phyloP scores from a whole-genome alignment of 2,888 invertebrate species.

The Andrena praecox region DNA sequence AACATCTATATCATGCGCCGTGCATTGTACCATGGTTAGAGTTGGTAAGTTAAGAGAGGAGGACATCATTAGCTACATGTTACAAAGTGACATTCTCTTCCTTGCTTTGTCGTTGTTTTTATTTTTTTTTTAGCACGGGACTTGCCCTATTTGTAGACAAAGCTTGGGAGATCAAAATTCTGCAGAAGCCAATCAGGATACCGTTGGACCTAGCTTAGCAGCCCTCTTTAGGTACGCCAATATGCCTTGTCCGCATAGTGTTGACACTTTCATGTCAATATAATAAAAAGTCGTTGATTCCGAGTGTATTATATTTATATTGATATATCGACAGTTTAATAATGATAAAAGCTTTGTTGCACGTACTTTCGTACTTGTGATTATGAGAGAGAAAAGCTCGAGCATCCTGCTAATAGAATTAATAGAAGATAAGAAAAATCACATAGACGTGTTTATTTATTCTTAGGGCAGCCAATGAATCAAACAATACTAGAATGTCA shows the following conservation, averaged over 20 bases:
- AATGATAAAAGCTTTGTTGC: background rate
- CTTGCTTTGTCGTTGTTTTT: background rate
- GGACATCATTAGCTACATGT: background rate
- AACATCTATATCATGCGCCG: slow-evolving; percentile 95
- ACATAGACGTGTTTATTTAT: slow-evolving; percentile 8
- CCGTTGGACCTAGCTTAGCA: slow-evolving; percentile 82
- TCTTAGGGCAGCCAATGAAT: slow-evolving; percentile 80
- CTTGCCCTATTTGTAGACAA: slow-evolving; percentile 97
- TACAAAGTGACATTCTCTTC: too few relatives aligned
- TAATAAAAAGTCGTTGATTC: too few relatives aligned
- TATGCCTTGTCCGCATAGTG: background rate
- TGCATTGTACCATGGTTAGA: slow-evolving; percentile 98
- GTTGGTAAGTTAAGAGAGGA: slow-evolving; percentile 86
- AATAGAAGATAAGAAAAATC: background rate
- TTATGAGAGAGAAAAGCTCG: too few relatives aligned
- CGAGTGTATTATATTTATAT: too few relatives aligned
- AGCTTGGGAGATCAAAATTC: slow-evolving; percentile 87
- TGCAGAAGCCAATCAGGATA: slow-evolving; percentile 82
- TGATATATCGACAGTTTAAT: too few relatives aligned
- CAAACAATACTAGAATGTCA: slow-evolving; percentile 73
- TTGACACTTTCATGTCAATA: too few relatives aligned
- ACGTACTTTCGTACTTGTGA: background rate
- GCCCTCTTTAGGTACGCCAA: slow-evolving; percentile 80
- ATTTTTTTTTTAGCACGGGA: slow-evolving; percentile 90
- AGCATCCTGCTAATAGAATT: background rate